A percentile compares a stretch with the other conserved stretches of the same genome.
These are phyloP conservation scores for Platycheirus rosarum DNA, from an alignment of 2,888 invertebrate genomes.

Conservation along the genomic window DNA sequence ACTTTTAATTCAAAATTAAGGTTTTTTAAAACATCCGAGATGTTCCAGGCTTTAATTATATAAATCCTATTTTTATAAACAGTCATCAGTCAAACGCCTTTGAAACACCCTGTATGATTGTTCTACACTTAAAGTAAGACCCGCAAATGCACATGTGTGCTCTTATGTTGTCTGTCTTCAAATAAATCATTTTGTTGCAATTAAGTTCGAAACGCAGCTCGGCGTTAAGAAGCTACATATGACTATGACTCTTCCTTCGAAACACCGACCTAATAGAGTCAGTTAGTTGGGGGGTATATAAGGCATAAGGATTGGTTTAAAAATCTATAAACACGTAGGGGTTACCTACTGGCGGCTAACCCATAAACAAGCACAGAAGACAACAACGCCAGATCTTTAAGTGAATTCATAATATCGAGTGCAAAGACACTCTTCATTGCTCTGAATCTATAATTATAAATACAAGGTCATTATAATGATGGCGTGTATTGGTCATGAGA, in stretches of 20 bases:
- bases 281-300: too few species aligned
- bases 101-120: slow-evolving; percentile 16
- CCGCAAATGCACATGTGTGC: slow-evolving; percentile 9
- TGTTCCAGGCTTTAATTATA: too few species aligned
- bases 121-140: slow-evolving; percentile 27
- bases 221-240: slow-evolving; percentile 12
- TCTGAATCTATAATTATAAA: slow-evolving; percentile 73
- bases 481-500: slow-evolving; percentile 65
- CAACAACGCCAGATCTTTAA: slow-evolving; percentile 1
- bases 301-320: slow-evolving; percentile 1
- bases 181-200: slow-evolving; percentile 57
- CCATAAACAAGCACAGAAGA: slow-evolving; percentile 9
- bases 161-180: background rate
- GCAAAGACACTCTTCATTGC: slow-evolving; percentile 73
- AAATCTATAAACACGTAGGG: slow-evolving; percentile 8
- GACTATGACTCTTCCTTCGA: background rate
- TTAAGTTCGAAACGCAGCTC: slow-evolving; percentile 22
- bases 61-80: too few species aligned
- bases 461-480: slow-evolving; percentile 68
- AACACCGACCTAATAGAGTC: slow-evolving; percentile 13
- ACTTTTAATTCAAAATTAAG: too few species aligned
- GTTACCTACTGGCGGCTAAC: background rate
- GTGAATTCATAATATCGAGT: slow-evolving; percentile 46
- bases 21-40: too few species aligned
- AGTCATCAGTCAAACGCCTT: background rate